A percentile compares a stretch with the other conserved stretches of the same genome.
These are phyloP conservation scores for Molothrus ater DNA, from an alignment of 2,797 vertebrate genomes.

Conservation along the genomic window DNA sequence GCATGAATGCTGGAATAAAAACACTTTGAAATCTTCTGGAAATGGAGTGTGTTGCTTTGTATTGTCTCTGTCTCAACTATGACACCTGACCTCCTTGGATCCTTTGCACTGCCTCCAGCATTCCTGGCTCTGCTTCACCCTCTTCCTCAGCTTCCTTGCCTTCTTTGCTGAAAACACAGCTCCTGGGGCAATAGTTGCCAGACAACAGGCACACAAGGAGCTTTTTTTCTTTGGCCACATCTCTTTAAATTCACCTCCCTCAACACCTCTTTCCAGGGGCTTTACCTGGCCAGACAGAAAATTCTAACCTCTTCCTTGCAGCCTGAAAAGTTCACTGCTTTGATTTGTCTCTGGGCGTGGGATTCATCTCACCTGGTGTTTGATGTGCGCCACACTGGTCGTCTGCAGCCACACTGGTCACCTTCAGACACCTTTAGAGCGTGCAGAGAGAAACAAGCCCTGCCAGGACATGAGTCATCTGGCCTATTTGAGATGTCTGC, in stretches of 20 bases:
- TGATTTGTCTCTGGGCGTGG: not conserved
- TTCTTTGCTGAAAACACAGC: not conserved
- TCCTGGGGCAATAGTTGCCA: not conserved
- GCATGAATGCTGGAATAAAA: not conserved
- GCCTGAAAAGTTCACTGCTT: not conserved
- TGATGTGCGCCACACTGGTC: not conserved
- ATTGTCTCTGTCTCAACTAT: not conserved
- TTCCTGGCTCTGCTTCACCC: not conserved
- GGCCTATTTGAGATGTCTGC: conserved; percentile 54
- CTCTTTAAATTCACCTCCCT: not conserved
- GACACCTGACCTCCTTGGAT: not conserved
- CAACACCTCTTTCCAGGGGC: not conserved
- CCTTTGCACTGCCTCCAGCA: not conserved
- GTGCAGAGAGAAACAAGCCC: conserved; percentile 32
- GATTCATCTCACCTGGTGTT: conserved; percentile 2
- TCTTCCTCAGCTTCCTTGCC: not conserved
- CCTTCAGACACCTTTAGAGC: conserved; percentile 14
- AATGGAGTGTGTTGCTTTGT: not conserved
- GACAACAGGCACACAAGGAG: not conserved
- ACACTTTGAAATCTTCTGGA: not conserved
- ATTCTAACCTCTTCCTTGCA: not conserved
- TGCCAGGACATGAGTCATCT: conserved; percentile 62
- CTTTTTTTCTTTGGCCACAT: not conserved
- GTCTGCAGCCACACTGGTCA: not conserved
- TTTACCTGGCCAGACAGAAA: not conserved